phyloP scores from a whole-genome alignment of 2,888 invertebrate species.

The Heliconius ismenius region DNA sequence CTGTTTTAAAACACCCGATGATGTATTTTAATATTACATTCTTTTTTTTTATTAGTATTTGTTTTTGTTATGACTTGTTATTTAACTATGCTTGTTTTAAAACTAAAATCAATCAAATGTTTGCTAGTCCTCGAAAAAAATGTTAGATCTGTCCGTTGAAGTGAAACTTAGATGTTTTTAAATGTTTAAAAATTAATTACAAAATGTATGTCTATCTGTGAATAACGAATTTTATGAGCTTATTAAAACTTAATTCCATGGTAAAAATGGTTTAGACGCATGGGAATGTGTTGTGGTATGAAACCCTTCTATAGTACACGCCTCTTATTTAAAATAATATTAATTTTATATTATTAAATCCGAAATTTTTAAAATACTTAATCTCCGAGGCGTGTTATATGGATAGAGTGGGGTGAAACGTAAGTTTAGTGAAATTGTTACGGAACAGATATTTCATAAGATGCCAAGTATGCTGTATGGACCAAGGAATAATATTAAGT shows the following conservation, averaged over 20 bases:
- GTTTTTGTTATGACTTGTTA: slow-evolving; percentile 67
- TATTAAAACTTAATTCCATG: slow-evolving; percentile 77
- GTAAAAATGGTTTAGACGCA: slow-evolving; percentile 59
- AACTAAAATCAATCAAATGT: slow-evolving; percentile 53
- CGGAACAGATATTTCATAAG: slow-evolving; percentile 62
- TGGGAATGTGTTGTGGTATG: slow-evolving; percentile 56
- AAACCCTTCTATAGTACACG: slow-evolving; percentile 65
- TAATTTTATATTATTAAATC: neutral
- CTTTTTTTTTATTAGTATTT: slow-evolving; percentile 60
- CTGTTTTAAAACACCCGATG: slow-evolving; percentile 47
- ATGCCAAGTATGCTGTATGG: slow-evolving; percentile 78
- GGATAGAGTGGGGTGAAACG: slow-evolving; percentile 48
- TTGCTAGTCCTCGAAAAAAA: slow-evolving; percentile 71
- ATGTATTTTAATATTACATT: slow-evolving; percentile 55
- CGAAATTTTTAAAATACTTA: neutral
- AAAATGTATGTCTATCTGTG: slow-evolving; percentile 75
- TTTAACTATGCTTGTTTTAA: slow-evolving; percentile 66
- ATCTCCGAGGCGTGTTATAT: slow-evolving; percentile 43
- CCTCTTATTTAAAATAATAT: slow-evolving; percentile 44
- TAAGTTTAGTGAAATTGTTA: slow-evolving; percentile 49
- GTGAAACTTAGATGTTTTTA: slow-evolving; percentile 66
- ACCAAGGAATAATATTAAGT: slow-evolving; percentile 77
- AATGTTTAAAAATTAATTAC: slow-evolving; percentile 55
- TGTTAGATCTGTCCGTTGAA: slow-evolving; percentile 76
- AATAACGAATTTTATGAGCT: slow-evolving; percentile 81